These are phyloP conservation scores for Agriotes lineatus DNA, from an alignment of 2,888 invertebrate species.

Conservation along the genomic window DNA sequence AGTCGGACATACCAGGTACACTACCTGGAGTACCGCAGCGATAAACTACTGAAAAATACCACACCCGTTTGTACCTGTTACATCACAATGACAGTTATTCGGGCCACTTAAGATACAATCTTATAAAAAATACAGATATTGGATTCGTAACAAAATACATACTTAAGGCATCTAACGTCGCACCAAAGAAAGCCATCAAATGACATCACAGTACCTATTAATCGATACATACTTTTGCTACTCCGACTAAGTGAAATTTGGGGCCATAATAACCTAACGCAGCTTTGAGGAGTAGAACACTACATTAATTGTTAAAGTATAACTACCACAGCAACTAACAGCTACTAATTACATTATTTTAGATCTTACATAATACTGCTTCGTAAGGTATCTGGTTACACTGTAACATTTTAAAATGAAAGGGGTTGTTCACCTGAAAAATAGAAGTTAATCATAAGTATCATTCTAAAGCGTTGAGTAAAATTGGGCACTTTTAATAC, in stretches of 20 bases:
- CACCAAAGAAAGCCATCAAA: conserved; percentile 29
- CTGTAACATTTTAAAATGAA: too few relatives aligned
- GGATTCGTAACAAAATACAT: conserved; percentile 33
- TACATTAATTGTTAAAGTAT: neutral
- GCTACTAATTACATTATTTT: neutral
- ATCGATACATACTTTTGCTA: neutral
- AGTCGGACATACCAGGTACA: conserved; percentile 10
- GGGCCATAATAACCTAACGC: neutral
- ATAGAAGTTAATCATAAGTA: neutral
- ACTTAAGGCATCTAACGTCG: conserved; percentile 38
- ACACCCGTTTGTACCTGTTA: conserved; percentile 27
- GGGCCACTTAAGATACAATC: conserved; percentile 30
- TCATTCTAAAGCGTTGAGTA: neutral
- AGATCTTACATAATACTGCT: conserved; percentile 15
- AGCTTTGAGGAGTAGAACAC: neutral
- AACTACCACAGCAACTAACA: neutral
- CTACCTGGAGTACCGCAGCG: too few relatives aligned
- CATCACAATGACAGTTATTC: conserved; percentile 12
- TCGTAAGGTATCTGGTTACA: too few relatives aligned
- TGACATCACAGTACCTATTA: conserved; percentile 37
- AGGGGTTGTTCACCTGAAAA: too few relatives aligned
- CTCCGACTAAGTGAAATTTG: neutral
- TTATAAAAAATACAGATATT: conserved; percentile 40
- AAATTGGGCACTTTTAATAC: conserved; percentile 20
- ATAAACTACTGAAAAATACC: neutral